Percentiles rank a stretch among this genome's conserved stretches.
These are phyloP conservation scores for Heliconius hermathena DNA, from an alignment of 1,140 invertebrate genomes.

Conservation along the genomic window DNA sequence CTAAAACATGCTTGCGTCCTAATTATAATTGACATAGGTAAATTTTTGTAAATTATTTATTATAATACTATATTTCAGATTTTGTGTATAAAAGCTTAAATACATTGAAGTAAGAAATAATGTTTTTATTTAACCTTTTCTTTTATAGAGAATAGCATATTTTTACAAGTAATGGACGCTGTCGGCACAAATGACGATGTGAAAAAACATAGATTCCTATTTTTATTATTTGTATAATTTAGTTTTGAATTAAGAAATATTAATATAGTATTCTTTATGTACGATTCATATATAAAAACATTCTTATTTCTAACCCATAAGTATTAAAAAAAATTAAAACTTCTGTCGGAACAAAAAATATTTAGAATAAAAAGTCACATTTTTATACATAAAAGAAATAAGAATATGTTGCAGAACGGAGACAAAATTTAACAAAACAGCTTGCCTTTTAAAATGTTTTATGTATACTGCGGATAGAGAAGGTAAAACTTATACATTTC, in stretches of 20 bases:
- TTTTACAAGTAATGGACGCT: slow-evolving; percentile 2
- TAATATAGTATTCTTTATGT: too few relatives aligned
- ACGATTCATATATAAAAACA: not conserved
- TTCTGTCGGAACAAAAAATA: not conserved
- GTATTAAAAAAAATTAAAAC: not conserved
- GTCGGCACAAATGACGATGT: not conserved
- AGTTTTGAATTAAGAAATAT: too few relatives aligned
- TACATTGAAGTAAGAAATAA: not conserved
- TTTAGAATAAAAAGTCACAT: not conserved
- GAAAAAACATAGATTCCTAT: not conserved
- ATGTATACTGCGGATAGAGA: slow-evolving; percentile 8
- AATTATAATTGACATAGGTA: too few relatives aligned
- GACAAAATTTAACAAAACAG: not conserved
- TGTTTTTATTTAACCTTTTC: not conserved
- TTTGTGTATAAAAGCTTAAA: not conserved
- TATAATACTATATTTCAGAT: not conserved
- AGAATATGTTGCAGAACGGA: not conserved
- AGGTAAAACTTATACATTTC: slow-evolving; percentile 8
- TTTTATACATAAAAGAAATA: not conserved
- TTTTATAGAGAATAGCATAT: not conserved
- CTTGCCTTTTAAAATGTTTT: slow-evolving; percentile 14
- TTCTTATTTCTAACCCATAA: not conserved
- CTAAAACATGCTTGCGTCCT: not conserved
- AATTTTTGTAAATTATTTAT: not conserved
- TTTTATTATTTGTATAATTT: not conserved